A percentile compares a stretch with the other conserved stretches of the same genome.
Conservation (phyloP, 2,888 invertebrate genomes). For the Hypena proboscidalis region DNA sequence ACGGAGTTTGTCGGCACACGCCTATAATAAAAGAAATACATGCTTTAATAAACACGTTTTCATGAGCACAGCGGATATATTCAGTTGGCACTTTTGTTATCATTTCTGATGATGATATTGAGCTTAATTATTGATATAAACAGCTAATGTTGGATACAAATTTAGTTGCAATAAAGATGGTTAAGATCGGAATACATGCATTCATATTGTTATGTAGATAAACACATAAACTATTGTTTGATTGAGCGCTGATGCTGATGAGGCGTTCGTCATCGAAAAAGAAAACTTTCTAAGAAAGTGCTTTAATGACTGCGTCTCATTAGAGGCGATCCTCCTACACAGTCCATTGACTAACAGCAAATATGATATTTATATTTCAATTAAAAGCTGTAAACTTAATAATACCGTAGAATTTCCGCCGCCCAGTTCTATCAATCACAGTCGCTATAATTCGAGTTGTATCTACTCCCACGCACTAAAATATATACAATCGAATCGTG, state of each 20-base stretch:
- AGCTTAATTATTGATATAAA: conserved; percentile 25
- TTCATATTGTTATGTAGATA: conserved; percentile 23
- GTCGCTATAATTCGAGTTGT: conserved; percentile 66
- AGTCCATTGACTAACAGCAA: conserved; percentile 37
- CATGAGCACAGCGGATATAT: conserved; percentile 50
- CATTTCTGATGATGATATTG: conserved; percentile 36
- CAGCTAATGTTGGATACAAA: not conserved
- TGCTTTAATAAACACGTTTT: conserved; percentile 66
- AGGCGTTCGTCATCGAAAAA: conserved; percentile 15
- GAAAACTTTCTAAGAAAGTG: conserved; percentile 36
- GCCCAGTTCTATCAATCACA: conserved; percentile 66
- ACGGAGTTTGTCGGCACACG: conserved; percentile 75
- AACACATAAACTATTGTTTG: conserved; percentile 12
- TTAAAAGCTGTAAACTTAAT: conserved; percentile 55
- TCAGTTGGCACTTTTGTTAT: conserved; percentile 44
- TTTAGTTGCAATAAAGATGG: no score
- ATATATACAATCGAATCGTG: conserved; percentile 35
- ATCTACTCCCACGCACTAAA: conserved; percentile 71
- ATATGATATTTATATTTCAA: conserved; percentile 50
- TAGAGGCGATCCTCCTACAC: conserved; percentile 32
- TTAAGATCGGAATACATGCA: conserved; percentile 11
- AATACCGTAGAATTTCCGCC: conserved; percentile 50
- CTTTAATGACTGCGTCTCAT: conserved; percentile 28
- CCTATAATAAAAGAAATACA: conserved; percentile 67
- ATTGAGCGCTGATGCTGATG: conserved; percentile 21